Evolutionary conservation across 2,113 vertebrate species (phyloP), one percentile per base, ranked within the genome.

Genomic region (Lucifuga dentata): DNA sequence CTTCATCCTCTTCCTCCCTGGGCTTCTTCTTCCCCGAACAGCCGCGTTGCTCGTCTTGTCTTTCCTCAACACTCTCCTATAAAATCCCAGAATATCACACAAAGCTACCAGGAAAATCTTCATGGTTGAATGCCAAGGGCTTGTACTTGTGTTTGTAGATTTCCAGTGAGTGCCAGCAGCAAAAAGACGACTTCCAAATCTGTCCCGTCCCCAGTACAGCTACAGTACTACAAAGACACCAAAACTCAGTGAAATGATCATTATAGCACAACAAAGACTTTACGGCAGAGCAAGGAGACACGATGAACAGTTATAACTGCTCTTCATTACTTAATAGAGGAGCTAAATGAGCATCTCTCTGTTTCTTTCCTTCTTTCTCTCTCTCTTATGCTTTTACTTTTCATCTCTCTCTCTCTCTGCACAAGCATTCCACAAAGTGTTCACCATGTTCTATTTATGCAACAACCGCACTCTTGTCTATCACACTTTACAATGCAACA

Each of bases 361-460:
- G n/a, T 21, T 29, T 21, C 46, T 26, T 12, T 26, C 46, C 26
- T 11, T 64, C 63, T 59, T 55, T 26, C 53, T 56, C 75, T 69
- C 68, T 72, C 40, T 43, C 20, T n/a, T 44, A 78, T 76, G 66
- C 73, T 49, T 68, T 78, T 61, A 20, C 73, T 65, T 57, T 57
- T 60, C 64, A 68, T 50, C 60, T 44, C 59, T 81, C 65, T 69
- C 53, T 68, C 44, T 62, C 55, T 59, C 68, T 70, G 80, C 68
- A 57, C 63, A 65, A 62, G 70, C 86, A 87, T 87, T 87, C 88
- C 83, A 77, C 68, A 78, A 84, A 83, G 83, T 87, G 81, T 84
- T 81, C 68, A 21, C 57, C 72, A 68, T 77, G 75, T 63, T 85
- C 84, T 90, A 87, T 87, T 88, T 87, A 64, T 84, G 84, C 62